Conservation (phyloP, 2,113 vertebrate genomes). For the Baryphthengus martii region DNA sequence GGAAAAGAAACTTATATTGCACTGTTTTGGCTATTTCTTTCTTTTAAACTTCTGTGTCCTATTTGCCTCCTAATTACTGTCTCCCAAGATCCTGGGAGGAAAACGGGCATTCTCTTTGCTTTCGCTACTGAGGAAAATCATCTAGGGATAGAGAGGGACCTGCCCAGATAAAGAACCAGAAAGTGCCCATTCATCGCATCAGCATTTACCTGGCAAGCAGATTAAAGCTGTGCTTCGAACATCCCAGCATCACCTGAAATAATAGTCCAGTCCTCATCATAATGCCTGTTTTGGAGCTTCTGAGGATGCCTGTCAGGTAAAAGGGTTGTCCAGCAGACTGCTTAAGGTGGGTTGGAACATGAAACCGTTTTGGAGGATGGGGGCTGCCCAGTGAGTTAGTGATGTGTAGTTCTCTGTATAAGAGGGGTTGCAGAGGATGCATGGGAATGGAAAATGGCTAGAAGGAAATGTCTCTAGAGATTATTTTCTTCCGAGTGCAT, state of each 20-base stretch:
- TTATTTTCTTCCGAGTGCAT: background rate
- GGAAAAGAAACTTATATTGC: background rate
- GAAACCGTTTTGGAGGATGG: background rate
- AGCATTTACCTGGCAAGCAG: background rate
- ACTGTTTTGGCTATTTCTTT: background rate
- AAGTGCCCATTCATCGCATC: background rate
- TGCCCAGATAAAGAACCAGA: background rate
- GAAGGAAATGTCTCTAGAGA: background rate
- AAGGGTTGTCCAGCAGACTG: background rate
- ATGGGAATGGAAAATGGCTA: background rate
- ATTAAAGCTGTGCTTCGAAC: background rate
- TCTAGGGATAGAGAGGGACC: background rate
- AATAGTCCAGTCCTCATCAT: background rate
- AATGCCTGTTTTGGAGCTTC: background rate
- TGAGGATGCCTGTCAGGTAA: background rate
- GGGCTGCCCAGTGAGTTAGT: background rate
- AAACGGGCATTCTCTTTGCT: background rate
- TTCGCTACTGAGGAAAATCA: background rate
- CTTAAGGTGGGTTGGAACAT: background rate
- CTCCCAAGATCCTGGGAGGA: background rate
- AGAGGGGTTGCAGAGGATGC: background rate
- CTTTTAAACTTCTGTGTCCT: background rate
- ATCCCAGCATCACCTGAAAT: background rate
- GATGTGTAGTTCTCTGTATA: background rate
- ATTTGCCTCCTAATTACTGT: background rate